A percentile compares a stretch with the other conserved stretches of the same genome.
Conservation (phyloP, 2,113 vertebrate genomes). For the Centrocercus urophasianus region DNA sequence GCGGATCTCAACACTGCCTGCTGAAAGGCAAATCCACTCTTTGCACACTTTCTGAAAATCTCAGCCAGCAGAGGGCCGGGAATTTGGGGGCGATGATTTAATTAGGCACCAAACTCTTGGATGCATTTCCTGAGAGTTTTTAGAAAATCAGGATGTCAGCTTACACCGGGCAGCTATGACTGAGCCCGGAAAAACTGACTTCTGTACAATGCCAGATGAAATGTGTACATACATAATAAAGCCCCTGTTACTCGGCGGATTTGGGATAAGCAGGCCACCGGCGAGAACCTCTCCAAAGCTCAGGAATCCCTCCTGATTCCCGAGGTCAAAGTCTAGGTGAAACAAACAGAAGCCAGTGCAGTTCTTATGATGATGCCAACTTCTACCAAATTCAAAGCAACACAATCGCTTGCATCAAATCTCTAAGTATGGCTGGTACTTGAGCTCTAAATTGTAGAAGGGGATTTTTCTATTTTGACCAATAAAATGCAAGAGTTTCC, state of each 20-base stretch:
- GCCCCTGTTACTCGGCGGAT: not conserved
- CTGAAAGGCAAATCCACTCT: conserved; percentile 24
- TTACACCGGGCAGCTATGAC: not conserved
- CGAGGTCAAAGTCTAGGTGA: not conserved
- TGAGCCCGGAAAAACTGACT: not conserved
- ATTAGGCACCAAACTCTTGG: not conserved
- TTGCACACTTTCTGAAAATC: not conserved
- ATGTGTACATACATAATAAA: not conserved
- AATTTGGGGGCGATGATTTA: not conserved
- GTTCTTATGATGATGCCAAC: conserved; percentile 24
- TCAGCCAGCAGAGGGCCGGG: conserved; percentile 61
- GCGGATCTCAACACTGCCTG: conserved; percentile 9
- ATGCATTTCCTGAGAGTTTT: not conserved
- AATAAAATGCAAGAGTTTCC: not conserved
- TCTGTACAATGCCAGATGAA: not conserved
- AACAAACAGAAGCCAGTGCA: not conserved
- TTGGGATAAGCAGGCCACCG: not conserved
- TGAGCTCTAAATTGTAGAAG: not conserved
- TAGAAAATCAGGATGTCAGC: not conserved
- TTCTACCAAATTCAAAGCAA: conserved; percentile 31
- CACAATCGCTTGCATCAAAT: not conserved
- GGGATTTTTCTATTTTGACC: not conserved
- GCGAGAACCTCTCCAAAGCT: not conserved
- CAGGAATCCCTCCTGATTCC: not conserved
- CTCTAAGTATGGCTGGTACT: not conserved